Base-by-base conservation (phyloP, 2,888 invertebrate species). In the Phengaris arion region DNA sequence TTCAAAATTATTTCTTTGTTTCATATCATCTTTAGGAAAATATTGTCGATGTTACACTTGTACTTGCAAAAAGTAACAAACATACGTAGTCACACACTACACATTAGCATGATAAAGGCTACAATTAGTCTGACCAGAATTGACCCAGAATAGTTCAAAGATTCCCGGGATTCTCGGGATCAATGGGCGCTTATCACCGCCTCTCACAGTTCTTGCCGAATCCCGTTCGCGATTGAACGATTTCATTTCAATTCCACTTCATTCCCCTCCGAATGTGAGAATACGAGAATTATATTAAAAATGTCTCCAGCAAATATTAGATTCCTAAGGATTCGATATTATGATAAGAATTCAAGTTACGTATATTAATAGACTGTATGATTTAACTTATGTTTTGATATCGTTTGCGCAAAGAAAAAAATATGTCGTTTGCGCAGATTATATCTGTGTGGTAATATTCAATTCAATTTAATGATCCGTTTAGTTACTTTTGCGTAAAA, bases 131-230 rank as follows among this genome's bases (percentile, higher is more conserved):
- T 59, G 74, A 22, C 22, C 22, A 22, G 22, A 22, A 22, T 22
- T 22, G 22, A 75, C 77, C 68, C 76, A 74, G 51, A 64, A 78
- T 84, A 83, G 80, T 78, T 83, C 84, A 84, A 76, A 80, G 80
- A 82, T 81, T 81, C 80, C 80, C 82, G 77, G 81, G 79, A 80
- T 80, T 79, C 82, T 79, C 79, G 79, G 87, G 87, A 87, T 90
- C 87, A 87, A 84, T 83, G 81, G 82, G 84, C 84, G 82, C 85
- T 89, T 89, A 90, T 89, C 89, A 86, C 86, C 86, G 85, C 84
- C 84, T 85, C 86, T 79, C 82, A 81, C 82, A 84, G 82, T 83
- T 80, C 81, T 77, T 77, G 77, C 78, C 79, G 81, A 83, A 83
- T 81, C 81, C 81, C 59, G 59, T 64, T 76, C 69, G 74, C 51